A percentile compares a stretch with the other conserved stretches of the same genome.
Conservation (phyloP, 1,140 invertebrate species). For the Laodelphax striatellus region DNA sequence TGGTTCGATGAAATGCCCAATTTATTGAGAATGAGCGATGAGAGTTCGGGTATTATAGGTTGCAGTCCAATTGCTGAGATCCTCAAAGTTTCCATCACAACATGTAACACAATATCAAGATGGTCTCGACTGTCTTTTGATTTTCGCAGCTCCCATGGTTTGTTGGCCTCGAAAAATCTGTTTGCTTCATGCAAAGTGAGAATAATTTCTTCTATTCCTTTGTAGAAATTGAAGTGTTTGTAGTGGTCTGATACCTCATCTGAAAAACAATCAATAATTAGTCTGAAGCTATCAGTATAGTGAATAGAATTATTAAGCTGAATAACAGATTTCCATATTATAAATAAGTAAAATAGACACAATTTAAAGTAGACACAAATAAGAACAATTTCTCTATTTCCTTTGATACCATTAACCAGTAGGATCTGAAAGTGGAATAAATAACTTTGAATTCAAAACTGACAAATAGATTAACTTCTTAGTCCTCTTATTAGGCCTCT, state of each 20-base stretch:
- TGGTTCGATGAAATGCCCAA: slow-evolving; percentile 38
- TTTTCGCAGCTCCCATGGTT: slow-evolving; percentile 80
- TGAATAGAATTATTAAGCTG: no score
- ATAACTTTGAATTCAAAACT: no score
- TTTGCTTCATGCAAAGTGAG: slow-evolving; percentile 63
- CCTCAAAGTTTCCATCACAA: slow-evolving; percentile 74
- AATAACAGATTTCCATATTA: background rate
- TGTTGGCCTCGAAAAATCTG: slow-evolving; percentile 68
- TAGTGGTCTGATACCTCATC: slow-evolving; percentile 53
- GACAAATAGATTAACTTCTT: no score
- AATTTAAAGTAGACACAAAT: no score
- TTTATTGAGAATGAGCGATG: slow-evolving; percentile 52
- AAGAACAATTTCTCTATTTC: no score
- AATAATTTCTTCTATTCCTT: slow-evolving; percentile 68
- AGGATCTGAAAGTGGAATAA: no score
- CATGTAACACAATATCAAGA: slow-evolving; percentile 60
- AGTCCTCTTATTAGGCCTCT: no score
- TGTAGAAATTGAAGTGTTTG: slow-evolving; percentile 68
- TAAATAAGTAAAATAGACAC: no score
- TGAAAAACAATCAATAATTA: slow-evolving; percentile 27
- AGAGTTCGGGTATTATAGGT: slow-evolving; percentile 71
- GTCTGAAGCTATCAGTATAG: no score
- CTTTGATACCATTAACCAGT: no score
- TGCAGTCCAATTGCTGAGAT: slow-evolving; percentile 60
- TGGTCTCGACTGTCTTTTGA: slow-evolving; percentile 34